phyloP scores from a whole-genome alignment of 2,113 vertebrate genomes.

The Caranx melampygus region DNA sequence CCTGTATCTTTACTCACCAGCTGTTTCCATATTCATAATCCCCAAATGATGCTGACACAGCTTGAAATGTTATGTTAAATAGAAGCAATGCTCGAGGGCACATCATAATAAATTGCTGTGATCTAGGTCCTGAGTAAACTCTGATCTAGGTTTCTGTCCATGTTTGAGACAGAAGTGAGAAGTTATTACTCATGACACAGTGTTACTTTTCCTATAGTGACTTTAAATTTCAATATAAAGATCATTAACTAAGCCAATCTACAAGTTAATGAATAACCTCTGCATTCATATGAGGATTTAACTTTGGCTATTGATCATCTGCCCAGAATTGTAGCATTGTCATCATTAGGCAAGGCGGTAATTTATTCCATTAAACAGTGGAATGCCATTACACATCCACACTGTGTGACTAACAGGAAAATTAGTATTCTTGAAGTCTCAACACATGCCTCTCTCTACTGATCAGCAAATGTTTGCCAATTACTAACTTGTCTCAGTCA shows the following conservation, averaged over 20 bases:
- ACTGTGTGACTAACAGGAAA: conserved; percentile 52
- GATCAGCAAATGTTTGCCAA: conserved; percentile 62
- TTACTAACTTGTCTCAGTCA: conserved; percentile 54
- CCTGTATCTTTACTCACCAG: too few relatives aligned
- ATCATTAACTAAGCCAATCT: conserved; percentile 16
- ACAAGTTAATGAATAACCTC: conserved; percentile 24
- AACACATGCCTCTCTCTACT: conserved; percentile 41
- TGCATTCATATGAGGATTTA: conserved; percentile 6
- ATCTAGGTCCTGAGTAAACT: not conserved
- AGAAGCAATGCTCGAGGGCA: not conserved
- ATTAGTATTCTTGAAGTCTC: conserved; percentile 55
- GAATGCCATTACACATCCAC: conserved; percentile 44
- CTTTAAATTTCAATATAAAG: not conserved
- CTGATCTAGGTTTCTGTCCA: not conserved
- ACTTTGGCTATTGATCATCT: conserved; percentile 49
- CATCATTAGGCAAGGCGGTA: conserved; percentile 55
- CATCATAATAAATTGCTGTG: not conserved
- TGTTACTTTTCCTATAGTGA: not conserved
- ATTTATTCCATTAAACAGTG: conserved; percentile 50
- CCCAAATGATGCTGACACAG: too few relatives aligned
- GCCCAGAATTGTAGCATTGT: conserved; percentile 27
- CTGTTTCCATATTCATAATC: too few relatives aligned
- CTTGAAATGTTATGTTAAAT: too few relatives aligned
- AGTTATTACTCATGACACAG: not conserved
- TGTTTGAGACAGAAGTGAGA: not conserved